Conservation (phyloP, 2,797 vertebrate species). For the Pangasius sanitwongsei region DNA sequence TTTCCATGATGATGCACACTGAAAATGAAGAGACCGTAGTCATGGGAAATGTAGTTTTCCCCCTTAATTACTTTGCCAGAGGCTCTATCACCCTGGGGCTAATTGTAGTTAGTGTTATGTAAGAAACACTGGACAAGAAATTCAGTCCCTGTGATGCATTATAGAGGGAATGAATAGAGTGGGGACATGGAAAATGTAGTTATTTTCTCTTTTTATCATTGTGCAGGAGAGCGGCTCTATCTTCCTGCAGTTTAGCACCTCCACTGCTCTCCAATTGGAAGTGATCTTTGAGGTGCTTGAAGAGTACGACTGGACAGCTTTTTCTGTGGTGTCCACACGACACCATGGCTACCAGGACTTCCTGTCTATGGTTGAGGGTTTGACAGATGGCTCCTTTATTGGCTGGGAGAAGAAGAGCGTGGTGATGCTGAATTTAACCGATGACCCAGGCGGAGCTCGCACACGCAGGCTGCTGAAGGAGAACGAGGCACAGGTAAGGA, state of each 20-base stretch:
- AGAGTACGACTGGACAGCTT: constrained; percentile 95
- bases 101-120: constrained; percentile 57
- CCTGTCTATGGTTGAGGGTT: constrained; percentile 88
- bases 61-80: constrained; percentile 58
- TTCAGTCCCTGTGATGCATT: constrained; percentile 62
- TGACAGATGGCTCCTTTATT: constrained; percentile 93
- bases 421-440: constrained; percentile 87
- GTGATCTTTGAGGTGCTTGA: constrained; percentile 96
- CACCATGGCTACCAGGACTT: constrained; percentile 94
- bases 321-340: constrained; percentile 89
- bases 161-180: constrained; percentile 62
- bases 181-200: constrained; percentile 62
- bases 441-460: constrained; percentile 83
- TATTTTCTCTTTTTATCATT: constrained; percentile 26
- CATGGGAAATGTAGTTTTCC: constrained; percentile 44
- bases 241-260: constrained; percentile 93
- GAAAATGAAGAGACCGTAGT: constrained; percentile 62
- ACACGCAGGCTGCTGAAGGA: constrained; percentile 87
- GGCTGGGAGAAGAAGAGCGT: constrained; percentile 96
- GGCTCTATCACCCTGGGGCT: constrained; percentile 61
- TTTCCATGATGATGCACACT: constrained; percentile 63
- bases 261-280: constrained; percentile 89
- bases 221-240: constrained; percentile 91
- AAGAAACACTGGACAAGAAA: constrained; percentile 61
- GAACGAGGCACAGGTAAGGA: constrained; percentile 86